These are phyloP conservation scores for Meriones psammophilus DNA, from an alignment of 2,797 vertebrate species.

Conservation along the genomic window DNA sequence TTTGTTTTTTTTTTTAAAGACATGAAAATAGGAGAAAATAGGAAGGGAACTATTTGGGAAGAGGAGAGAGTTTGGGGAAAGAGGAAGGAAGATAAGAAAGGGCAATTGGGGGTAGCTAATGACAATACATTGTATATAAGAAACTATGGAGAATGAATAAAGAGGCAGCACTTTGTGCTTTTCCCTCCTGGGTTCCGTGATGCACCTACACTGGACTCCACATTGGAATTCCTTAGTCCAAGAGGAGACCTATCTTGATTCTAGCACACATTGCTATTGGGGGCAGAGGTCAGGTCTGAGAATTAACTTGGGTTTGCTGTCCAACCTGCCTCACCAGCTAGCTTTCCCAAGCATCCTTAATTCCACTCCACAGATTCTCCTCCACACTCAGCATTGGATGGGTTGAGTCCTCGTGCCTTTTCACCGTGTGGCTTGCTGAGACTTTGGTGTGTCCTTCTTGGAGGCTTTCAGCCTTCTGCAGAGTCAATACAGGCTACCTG, in stretches of 20 bases:
- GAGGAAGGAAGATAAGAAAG: neutral
- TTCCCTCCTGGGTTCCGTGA: neutral
- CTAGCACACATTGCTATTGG: neutral
- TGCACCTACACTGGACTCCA: neutral
- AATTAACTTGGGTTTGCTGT: neutral
- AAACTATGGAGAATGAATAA: neutral
- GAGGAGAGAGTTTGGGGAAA: too few relatives aligned
- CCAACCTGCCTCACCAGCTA: neutral
- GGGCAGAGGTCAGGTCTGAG: neutral
- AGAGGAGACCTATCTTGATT: neutral
- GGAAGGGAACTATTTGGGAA: neutral
- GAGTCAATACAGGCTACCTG: neutral
- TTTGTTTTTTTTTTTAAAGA: too few relatives aligned
- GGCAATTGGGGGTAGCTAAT: too few relatives aligned
- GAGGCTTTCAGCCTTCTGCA: neutral
- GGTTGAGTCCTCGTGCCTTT: too few relatives aligned
- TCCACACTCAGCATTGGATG: neutral
- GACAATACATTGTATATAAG: neutral
- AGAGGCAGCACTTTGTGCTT: neutral
- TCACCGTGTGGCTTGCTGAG: too few relatives aligned
- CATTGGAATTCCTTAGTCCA: neutral
- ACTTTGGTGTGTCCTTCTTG: neutral
- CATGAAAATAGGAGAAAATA: too few relatives aligned
- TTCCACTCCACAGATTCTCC: neutral
- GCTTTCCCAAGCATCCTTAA: neutral